Evolutionary conservation across 2,888 invertebrate species (phyloP).

Genomic region (Euphydryas editha): DNA sequence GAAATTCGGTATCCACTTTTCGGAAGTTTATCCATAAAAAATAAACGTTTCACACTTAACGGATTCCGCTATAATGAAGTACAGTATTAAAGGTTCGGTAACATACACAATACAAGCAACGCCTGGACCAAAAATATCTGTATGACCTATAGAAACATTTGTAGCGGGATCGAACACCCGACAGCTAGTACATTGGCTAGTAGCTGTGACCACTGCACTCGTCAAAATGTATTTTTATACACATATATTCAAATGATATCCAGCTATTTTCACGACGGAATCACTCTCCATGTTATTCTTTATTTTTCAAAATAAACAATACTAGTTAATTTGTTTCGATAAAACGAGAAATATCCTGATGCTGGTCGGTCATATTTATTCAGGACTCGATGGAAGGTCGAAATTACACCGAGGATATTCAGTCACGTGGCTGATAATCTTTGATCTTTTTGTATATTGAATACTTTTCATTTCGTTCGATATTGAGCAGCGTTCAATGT

Average conservation of each 20-base stretch:
- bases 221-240: too few relatives aligned
- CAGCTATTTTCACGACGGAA: not conserved
- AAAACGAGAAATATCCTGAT: slow-evolving; percentile 13
- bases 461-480: slow-evolving; percentile 15
- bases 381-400: slow-evolving; percentile 30
- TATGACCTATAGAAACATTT: too few relatives aligned
- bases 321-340: slow-evolving; percentile 17
- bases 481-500: slow-evolving; percentile 5
- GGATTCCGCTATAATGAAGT: too few relatives aligned
- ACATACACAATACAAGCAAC: too few relatives aligned
- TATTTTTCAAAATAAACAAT: not conserved
- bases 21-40: too few relatives aligned
- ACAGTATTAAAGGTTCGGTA: too few relatives aligned
- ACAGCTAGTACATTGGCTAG: too few relatives aligned
- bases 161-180: too few relatives aligned
- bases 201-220: too few relatives aligned
- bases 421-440: slow-evolving; percentile 24
- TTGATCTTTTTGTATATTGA: slow-evolving; percentile 10
- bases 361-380: slow-evolving; percentile 26
- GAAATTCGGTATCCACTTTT: too few relatives aligned
- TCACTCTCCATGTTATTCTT: not conserved
- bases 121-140: too few relatives aligned
- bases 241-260: not conserved
- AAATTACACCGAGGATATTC: slow-evolving; percentile 18
- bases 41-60: too few relatives aligned